Base-by-base conservation (phyloP, 2,797 vertebrate species). In the Poeciliopsis infans region DNA sequence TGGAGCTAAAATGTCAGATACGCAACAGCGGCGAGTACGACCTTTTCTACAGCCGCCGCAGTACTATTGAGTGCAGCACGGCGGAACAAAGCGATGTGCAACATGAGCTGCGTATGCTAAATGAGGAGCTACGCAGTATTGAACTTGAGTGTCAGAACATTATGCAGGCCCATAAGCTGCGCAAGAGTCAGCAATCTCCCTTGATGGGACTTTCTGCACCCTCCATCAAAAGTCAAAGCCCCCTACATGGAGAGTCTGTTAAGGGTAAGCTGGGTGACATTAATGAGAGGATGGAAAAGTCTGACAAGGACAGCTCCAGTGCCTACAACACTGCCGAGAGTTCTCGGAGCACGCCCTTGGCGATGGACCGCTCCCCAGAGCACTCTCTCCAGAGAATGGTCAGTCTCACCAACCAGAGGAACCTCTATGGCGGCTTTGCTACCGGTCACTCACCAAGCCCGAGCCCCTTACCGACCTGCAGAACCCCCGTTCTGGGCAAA, bases 271-370 rank as follows among this genome's bases (percentile, higher is more conserved):
- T 97, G 61, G 94, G 94, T 6, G 96, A 98, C 79, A 97, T 97
- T 76, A 94, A 96, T 0, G 97, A 97, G 82, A 96, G 97, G 68
- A 96, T 96, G 11, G 98, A 98, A 85, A 98, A 97, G 90, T 99
- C 97, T 0, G 98, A 99, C 94, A 99, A 99, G 87, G 98, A 99
- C 94, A 99, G 97, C 84, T 99, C 98, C 43, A 99, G 98, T 10
- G 98, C 98, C 45, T 99, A 99, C 85, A 99, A 99, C 91, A 99
- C 98, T 0, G 98, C 98, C 0, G 98, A 99, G 90, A 99, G 98
- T 88, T 98, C 97, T 53, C 96, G 98, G 75, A 99, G 97, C 88
- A 98, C 97, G 0, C 98, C 98, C 0, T 91, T 98, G 59, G 96
- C 96, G 0, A 95, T 97, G 90, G 97, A 98, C 87, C 95, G 95